A percentile compares a stretch with the other conserved stretches of the same genome.
These are phyloP conservation scores for Aelia acuminata DNA, from an alignment of 2,888 invertebrate genomes.

Conservation along the genomic window DNA sequence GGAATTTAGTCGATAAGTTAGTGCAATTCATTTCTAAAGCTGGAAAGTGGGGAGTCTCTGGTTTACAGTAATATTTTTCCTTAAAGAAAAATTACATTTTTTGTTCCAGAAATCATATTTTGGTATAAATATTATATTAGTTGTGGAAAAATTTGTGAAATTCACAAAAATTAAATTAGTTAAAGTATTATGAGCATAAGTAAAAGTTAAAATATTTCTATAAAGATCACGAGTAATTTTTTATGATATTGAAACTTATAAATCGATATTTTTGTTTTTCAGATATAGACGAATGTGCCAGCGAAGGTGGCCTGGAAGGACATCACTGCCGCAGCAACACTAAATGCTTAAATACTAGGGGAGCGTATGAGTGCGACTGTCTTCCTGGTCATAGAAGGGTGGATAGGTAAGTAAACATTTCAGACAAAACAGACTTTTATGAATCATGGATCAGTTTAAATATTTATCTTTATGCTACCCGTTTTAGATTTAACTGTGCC, in stretches of 20 bases:
- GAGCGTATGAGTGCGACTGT: slow-evolving; percentile 89
- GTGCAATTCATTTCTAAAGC: no score
- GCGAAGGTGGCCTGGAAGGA: slow-evolving; percentile 82
- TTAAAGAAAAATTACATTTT: no score
- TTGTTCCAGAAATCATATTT: no score
- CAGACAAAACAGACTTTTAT: neutral
- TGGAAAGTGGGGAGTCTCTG: no score
- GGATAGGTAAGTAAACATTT: slow-evolving; percentile 72
- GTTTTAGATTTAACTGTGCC: slow-evolving; percentile 78
- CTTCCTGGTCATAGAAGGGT: slow-evolving; percentile 82
- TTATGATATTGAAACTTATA: neutral
- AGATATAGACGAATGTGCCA: slow-evolving; percentile 90
- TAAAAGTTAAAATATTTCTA: no score
- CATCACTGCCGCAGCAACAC: slow-evolving; percentile 91
- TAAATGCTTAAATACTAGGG: slow-evolving; percentile 84
- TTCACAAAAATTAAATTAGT: no score
- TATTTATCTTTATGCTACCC: neutral
- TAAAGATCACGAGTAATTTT: neutral
- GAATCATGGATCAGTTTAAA: neutral
- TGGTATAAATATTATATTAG: no score
- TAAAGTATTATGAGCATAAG: no score
- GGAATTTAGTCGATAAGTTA: no score
- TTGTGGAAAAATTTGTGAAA: no score
- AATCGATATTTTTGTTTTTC: slow-evolving; percentile 63
- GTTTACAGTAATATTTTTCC: no score